Evolutionary conservation across 1,140 invertebrate genomes (phyloP).

Genomic region (Drosophila ananassae): DNA sequence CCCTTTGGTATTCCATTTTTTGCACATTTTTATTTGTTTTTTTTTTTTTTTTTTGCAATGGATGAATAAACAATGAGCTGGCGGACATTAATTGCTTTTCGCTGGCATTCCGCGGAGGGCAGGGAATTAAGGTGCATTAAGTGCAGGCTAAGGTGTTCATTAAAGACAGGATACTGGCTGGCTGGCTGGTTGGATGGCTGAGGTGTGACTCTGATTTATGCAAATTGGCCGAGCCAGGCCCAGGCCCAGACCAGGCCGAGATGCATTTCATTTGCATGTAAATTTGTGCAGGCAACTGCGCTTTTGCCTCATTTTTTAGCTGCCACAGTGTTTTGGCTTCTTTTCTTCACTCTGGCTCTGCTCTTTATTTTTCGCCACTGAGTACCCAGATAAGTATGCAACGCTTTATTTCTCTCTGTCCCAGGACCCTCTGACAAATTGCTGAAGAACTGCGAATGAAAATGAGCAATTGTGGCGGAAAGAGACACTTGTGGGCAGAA

Average conservation of each 20-base stretch:
- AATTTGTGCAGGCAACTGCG: slow-evolving; percentile 50
- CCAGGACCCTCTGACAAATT: slow-evolving; percentile 29
- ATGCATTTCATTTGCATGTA: slow-evolving; percentile 38
- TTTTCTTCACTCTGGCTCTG: background rate
- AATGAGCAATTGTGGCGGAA: slow-evolving; percentile 11
- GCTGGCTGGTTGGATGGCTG: slow-evolving; percentile 1
- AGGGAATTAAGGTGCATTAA: slow-evolving; percentile 53
- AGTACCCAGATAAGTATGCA: slow-evolving; percentile 41
- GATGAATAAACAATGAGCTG: slow-evolving; percentile 58
- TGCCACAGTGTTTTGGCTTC: background rate
- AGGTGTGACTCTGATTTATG: slow-evolving; percentile 65
- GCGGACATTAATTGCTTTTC: slow-evolving; percentile 54
- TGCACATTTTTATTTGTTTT: background rate
- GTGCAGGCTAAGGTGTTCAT: slow-evolving; percentile 48
- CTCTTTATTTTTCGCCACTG: slow-evolving; percentile 2
- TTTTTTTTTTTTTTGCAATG: slow-evolving; percentile 42
- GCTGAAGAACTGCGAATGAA: slow-evolving; percentile 9
- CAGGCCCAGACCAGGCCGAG: too few species aligned
- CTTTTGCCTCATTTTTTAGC: slow-evolving; percentile 26
- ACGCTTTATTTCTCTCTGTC: slow-evolving; percentile 45
- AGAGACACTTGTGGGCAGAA: background rate
- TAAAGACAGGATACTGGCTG: background rate
- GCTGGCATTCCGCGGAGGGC: background rate
- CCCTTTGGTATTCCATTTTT: slow-evolving; percentile 8
- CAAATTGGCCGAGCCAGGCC: slow-evolving; percentile 36